Percentiles rank a stretch among this genome's conserved stretches.
phyloP scores from a whole-genome alignment of 2,113 vertebrate genomes.

The Paramisgurnus dabryanus region DNA sequence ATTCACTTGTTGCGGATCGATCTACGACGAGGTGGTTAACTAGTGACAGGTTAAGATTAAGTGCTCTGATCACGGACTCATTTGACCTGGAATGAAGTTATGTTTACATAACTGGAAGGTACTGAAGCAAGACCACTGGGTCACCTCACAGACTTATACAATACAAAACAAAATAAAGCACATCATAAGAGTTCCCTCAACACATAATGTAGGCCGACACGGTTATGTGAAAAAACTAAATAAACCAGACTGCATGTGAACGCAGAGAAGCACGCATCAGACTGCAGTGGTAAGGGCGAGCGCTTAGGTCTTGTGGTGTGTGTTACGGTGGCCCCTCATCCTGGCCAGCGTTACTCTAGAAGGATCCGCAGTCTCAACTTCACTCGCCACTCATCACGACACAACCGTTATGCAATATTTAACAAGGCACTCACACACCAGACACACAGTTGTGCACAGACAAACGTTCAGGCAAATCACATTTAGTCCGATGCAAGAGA shows the following conservation, averaged over 20 bases:
- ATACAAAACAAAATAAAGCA: background rate
- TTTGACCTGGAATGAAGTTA: constrained; percentile 17
- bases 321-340: constrained; percentile 55
- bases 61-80: constrained; percentile 26
- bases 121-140: constrained; percentile 5
- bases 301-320: constrained; percentile 50
- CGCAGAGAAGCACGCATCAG: constrained; percentile 22
- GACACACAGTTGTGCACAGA: constrained; percentile 3
- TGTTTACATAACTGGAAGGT: background rate
- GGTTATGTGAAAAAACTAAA: background rate
- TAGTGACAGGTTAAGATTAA: constrained; percentile 37
- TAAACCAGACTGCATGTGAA: background rate
- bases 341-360: constrained; percentile 56
- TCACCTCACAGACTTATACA: background rate
- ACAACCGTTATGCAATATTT: constrained; percentile 56
- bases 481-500: background rate
- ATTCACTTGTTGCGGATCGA: constrained; percentile 36
- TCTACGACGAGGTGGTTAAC: constrained; percentile 30
- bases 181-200: too few relatives aligned
- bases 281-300: constrained; percentile 22
- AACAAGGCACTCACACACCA: constrained; percentile 49
- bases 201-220: background rate
- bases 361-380: constrained; percentile 56
- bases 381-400: constrained; percentile 55
- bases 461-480: constrained; percentile 11